These are phyloP conservation scores for Aramus guarauna DNA, from an alignment of 2,113 vertebrate genomes.

Conservation along the genomic window DNA sequence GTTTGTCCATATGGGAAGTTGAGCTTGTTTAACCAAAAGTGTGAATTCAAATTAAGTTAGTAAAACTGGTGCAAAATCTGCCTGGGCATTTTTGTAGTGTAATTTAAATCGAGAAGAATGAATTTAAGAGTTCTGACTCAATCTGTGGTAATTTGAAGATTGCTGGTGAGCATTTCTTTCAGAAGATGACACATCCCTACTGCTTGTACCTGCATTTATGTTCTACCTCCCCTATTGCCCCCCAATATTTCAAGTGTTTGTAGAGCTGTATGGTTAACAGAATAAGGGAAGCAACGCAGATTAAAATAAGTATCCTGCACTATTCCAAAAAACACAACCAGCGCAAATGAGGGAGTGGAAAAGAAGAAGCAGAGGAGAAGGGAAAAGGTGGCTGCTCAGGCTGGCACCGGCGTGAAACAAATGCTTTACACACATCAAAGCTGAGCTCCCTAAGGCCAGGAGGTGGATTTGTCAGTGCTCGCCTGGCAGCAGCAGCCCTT, in stretches of 20 bases:
- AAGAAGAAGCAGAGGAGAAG: background rate
- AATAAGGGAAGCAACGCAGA: background rate
- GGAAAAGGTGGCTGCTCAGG: background rate
- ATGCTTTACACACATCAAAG: background rate
- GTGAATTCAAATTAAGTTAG: constrained; percentile 43
- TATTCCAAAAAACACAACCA: background rate
- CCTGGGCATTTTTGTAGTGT: background rate
- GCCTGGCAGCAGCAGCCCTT: background rate
- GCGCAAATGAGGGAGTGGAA: background rate
- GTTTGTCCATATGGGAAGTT: constrained; percentile 20
- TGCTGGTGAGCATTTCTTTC: background rate
- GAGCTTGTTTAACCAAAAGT: constrained; percentile 32
- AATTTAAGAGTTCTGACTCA: background rate
- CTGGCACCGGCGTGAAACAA: background rate
- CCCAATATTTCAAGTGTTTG: background rate
- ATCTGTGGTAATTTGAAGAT: background rate
- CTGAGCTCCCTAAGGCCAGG: background rate
- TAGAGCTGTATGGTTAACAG: background rate
- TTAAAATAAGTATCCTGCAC: background rate
- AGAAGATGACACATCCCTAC: background rate
- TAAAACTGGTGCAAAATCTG: constrained; percentile 11
- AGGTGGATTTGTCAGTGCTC: background rate
- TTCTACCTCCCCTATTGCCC: background rate
- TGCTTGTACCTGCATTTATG: background rate
- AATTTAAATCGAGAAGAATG: background rate